Evolutionary conservation across 2,797 vertebrate genomes (phyloP), one percentile per base, ranked within the genome.

Genomic region (Nothura maculosa): DNA sequence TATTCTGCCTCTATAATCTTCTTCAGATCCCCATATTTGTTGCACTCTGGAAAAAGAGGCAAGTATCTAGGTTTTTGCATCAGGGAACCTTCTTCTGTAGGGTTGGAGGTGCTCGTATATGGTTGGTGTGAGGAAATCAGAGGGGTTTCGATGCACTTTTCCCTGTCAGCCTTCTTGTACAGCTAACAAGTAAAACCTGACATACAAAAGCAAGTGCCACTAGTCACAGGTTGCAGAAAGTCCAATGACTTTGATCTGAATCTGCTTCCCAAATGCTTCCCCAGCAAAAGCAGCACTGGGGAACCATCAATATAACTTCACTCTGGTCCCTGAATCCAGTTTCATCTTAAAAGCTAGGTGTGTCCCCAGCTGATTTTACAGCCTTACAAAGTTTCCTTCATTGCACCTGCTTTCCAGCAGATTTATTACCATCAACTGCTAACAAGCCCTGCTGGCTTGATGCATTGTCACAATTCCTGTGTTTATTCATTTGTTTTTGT

Each of bases 371-470:
- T 88, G 64, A 75, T 87, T 60, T 74, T 93, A 43, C 0, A 6
- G 75, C 60, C 90, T 90, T 90, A 67, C 2, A 6, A 92, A 87
- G 61, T 80, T 94, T 84, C 63, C 78, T 82, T 81, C 22, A 1
- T 32, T 57, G 83, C 81, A 90, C 70, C 81, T 90, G 72, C 87
- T 82, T 88, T 92, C 58, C 69, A 67, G 68, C 67, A 87, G 81
- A 90, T 95, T 94, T 94, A 90, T 90, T 82, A 82, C 42, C 42
- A 76, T 61, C 94, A 94, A 81, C 83, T 96, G 94, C 90, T 95
- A 91, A 85, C 64, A 81, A 92, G 90, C 50, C 4, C 58, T 78
- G 81, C 61, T 91, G 87, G 80, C 72, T 77, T 63, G 78, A 64
- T 92, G 85, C 21, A 43, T 73, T 22, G 1, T 82, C 42, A 84